A percentile compares a stretch with the other conserved stretches of the same genome.
phyloP scores from a whole-genome alignment of 2,113 vertebrate genomes.

The Solea senegalensis region DNA sequence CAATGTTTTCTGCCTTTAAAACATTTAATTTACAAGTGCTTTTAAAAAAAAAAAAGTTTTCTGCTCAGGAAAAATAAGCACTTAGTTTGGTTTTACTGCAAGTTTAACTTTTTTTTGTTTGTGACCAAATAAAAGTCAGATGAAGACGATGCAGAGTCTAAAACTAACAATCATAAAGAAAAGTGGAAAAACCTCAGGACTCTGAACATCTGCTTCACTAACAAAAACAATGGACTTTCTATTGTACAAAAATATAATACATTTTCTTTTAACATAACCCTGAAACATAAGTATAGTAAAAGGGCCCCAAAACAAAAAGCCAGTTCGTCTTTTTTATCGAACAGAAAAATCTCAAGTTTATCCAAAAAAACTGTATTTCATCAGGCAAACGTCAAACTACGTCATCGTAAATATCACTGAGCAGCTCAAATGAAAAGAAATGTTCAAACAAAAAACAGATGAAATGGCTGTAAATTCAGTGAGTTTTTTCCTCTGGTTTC shows the following conservation, averaged over 20 bases:
- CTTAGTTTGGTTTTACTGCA: slow-evolving; percentile 19
- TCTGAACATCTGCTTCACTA: not conserved
- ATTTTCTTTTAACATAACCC: not conserved
- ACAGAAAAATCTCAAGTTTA: not conserved
- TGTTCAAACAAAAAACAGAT: not conserved
- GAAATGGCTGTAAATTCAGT: too few species aligned
- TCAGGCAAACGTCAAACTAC: not conserved
- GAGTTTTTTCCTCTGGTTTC: slow-evolving; percentile 21
- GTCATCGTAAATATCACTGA: too few species aligned
- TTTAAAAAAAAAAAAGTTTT: slow-evolving; percentile 36
- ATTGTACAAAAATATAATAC: too few species aligned
- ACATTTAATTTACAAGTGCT: slow-evolving; percentile 61
- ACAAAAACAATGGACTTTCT: not conserved
- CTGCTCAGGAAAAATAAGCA: slow-evolving; percentile 27
- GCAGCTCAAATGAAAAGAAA: not conserved
- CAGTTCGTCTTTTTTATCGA: not conserved
- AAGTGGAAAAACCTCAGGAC: not conserved
- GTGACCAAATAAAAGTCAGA: not conserved
- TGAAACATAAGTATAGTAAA: not conserved
- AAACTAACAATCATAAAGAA: slow-evolving; percentile 7
- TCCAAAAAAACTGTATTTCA: not conserved
- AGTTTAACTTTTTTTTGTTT: too few species aligned
- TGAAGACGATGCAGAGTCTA: not conserved
- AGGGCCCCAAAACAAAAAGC: not conserved
- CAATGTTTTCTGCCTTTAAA: slow-evolving; percentile 41